A percentile compares a stretch with the other conserved stretches of the same genome.
Conservation (phyloP, 2,888 invertebrate genomes). For the Leucoma salicis region DNA sequence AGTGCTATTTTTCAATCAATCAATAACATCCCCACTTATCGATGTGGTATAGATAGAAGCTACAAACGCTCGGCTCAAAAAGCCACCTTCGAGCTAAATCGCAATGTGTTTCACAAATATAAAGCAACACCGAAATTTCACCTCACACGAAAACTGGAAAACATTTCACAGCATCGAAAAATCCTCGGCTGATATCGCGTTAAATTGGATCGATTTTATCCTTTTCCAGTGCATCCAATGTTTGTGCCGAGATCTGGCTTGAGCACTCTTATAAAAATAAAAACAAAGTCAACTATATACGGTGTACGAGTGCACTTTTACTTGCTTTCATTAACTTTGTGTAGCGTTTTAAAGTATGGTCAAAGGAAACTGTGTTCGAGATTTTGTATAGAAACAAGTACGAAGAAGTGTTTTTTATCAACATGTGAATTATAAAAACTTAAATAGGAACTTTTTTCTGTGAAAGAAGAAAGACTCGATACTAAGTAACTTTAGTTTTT, state of each 20-base stretch:
- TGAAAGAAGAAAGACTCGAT: no score
- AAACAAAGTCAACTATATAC: slow-evolving; percentile 12
- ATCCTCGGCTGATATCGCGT: slow-evolving; percentile 22
- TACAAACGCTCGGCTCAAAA: no score
- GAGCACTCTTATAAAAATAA: slow-evolving; percentile 29
- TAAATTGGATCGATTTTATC: slow-evolving; percentile 44
- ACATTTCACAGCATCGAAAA: slow-evolving; percentile 23
- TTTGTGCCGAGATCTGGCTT: slow-evolving; percentile 27
- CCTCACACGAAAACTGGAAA: slow-evolving; percentile 8
- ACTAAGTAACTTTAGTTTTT: no score
- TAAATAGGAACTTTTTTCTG: not conserved
- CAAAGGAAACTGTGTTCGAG: slow-evolving; percentile 7
- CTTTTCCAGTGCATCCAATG: slow-evolving; percentile 36
- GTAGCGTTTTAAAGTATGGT: slow-evolving; percentile 7
- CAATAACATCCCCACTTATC: no score
- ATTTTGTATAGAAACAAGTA: not conserved
- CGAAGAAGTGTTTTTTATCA: not conserved
- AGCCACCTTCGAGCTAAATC: no score
- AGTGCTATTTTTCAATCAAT: no score
- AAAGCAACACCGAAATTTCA: not conserved
- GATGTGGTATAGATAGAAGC: no score
- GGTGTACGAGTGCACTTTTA: slow-evolving; percentile 11
- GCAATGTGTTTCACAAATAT: no score
- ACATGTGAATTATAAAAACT: not conserved
- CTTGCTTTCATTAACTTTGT: slow-evolving; percentile 19